Percentiles rank a stretch among this genome's conserved stretches.
Evolutionary conservation across 1,140 invertebrate species (phyloP).

Genomic region (Nasonia longicornis): DNA sequence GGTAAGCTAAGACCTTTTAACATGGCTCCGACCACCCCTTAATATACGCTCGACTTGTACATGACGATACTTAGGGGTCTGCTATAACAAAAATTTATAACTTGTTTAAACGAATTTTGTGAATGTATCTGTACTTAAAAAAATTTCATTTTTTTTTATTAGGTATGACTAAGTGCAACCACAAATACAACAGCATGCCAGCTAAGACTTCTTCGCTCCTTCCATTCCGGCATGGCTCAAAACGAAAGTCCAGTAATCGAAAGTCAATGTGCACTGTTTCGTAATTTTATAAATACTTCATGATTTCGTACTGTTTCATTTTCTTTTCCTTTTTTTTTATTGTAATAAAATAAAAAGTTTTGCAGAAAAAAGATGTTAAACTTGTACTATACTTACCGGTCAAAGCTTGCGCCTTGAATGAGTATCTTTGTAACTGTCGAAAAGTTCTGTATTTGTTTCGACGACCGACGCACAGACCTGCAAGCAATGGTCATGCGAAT

Average conservation of each 20-base stretch:
- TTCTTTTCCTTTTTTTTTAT: slow-evolving; percentile 14
- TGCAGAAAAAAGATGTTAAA: slow-evolving; percentile 14
- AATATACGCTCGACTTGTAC: too few species aligned
- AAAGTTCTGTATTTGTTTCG: too few species aligned
- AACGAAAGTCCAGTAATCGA: slow-evolving; percentile 44
- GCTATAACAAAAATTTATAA: too few species aligned
- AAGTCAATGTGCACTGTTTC: slow-evolving; percentile 46
- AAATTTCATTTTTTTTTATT: not conserved
- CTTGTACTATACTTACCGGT: not conserved
- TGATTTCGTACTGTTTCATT: slow-evolving; percentile 42
- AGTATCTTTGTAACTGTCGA: not conserved
- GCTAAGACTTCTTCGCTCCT: slow-evolving; percentile 46
- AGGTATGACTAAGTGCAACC: slow-evolving; percentile 48
- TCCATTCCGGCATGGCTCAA: slow-evolving; percentile 41
- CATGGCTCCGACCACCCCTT: too few species aligned
- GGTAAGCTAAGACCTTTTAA: too few species aligned
- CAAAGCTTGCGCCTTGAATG: too few species aligned
- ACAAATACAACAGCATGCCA: slow-evolving; percentile 48
- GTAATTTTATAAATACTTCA: slow-evolving; percentile 23
- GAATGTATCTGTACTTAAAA: too few species aligned
- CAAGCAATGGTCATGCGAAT: too few species aligned
- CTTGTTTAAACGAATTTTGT: too few species aligned
- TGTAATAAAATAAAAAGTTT: slow-evolving; percentile 31
- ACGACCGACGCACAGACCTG: too few species aligned
- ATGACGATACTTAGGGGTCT: too few species aligned